Evolutionary conservation across 2,113 vertebrate genomes (phyloP).

Genomic region (Zosterops lateralis): DNA sequence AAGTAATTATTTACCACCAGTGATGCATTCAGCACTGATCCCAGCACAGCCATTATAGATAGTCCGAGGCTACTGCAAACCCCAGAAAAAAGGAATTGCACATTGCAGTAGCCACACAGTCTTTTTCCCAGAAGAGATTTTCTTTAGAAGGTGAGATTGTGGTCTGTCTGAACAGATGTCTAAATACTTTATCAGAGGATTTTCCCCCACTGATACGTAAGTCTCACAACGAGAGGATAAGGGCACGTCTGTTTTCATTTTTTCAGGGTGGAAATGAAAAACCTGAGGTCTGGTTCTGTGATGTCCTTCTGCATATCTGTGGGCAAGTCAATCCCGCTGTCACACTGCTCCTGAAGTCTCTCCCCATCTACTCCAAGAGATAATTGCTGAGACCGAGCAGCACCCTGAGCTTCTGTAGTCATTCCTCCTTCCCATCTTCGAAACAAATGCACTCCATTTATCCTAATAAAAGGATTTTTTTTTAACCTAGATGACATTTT

Average conservation of each 20-base stretch:
- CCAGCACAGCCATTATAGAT: background rate
- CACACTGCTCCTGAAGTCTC: background rate
- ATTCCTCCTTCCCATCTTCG: background rate
- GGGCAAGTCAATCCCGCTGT: background rate
- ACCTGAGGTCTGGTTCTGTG: background rate
- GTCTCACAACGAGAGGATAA: background rate
- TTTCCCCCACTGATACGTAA: background rate
- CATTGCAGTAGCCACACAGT: fast-evolving
- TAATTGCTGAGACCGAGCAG: background rate
- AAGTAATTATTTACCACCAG: background rate
- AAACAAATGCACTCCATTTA: background rate
- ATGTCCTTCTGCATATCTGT: background rate
- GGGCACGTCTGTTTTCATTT: background rate
- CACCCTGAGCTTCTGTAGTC: background rate
- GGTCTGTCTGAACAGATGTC: background rate
- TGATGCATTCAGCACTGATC: fast-evolving
- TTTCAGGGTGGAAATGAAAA: background rate
- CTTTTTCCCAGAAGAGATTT: background rate
- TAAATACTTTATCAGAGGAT: background rate
- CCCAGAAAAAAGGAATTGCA: background rate
- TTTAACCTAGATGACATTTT: background rate
- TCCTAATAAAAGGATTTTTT: background rate
- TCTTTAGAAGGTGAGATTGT: background rate
- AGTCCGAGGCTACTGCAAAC: background rate
- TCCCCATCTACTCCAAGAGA: background rate